Conservation (phyloP, 2,888 invertebrate species). For the Lycocerus yunnanus region DNA sequence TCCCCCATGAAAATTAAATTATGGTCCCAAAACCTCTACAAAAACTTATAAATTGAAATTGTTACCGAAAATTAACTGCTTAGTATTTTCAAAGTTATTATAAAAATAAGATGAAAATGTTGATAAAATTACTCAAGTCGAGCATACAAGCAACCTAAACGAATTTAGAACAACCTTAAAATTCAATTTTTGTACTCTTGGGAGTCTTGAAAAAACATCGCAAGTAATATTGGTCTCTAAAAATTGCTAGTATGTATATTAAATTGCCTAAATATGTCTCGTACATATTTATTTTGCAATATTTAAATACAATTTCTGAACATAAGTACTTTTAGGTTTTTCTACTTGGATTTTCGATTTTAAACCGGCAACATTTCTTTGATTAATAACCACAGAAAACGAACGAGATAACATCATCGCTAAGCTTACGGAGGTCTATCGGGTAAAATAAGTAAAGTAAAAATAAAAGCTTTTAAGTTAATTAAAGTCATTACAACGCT, state of each 20-base stretch:
- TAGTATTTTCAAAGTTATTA: not conserved
- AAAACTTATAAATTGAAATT: not conserved
- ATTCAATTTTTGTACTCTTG: constrained; percentile 1
- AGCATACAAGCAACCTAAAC: not conserved
- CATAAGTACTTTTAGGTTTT: not conserved
- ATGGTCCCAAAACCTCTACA: not conserved
- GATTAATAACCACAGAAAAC: not conserved
- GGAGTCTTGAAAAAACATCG: constrained; percentile 3
- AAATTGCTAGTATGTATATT: not conserved
- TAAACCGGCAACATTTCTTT: not conserved
- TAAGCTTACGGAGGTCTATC: not conserved
- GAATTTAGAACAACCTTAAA: constrained; percentile 3
- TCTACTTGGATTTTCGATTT: not conserved
- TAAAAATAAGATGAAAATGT: constrained; percentile 2
- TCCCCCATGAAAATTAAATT: not conserved
- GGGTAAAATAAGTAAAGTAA: not conserved
- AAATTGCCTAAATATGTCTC: not conserved
- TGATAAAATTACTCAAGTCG: constrained; percentile 4
- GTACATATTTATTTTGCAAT: not conserved
- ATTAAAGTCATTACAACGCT: constrained; percentile 2
- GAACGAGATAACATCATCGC: not conserved
- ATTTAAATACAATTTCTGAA: not conserved
- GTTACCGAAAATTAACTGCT: not conserved
- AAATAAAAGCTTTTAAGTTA: constrained; percentile 1
- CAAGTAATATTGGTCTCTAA: not conserved